phyloP scores from a whole-genome alignment of 2,113 vertebrate species.

The Pachyramphus minor region DNA sequence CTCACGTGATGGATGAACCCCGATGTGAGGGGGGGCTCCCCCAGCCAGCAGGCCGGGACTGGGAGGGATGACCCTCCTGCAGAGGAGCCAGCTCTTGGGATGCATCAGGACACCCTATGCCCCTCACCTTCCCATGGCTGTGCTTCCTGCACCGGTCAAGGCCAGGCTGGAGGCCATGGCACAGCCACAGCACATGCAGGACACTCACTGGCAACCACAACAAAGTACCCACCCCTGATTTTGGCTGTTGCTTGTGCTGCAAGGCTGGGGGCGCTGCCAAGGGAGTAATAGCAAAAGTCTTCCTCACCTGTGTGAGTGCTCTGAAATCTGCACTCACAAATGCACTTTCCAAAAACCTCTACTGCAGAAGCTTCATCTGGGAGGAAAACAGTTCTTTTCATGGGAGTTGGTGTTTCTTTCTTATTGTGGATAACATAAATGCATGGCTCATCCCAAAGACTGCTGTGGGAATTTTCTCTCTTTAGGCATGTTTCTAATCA shows the following conservation, averaged over 20 bases:
- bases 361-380: neutral
- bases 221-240: rapidly evolving
- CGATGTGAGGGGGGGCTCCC: rapidly evolving
- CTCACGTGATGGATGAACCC: rapidly evolving
- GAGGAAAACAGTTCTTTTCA: neutral
- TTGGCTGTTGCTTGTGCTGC: neutral
- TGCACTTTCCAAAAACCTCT: neutral
- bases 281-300: neutral
- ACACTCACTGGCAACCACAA: rapidly evolving
- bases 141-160: neutral
- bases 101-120: rapidly evolving
- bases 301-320: neutral
- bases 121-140: neutral
- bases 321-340: neutral
- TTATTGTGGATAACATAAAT: neutral
- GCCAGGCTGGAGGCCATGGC: neutral
- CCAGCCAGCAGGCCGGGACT: neutral
- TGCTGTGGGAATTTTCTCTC: neutral
- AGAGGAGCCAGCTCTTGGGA: neutral
- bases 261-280: neutral
- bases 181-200: neutral
- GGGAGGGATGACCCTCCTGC: neutral
- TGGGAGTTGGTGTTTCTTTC: neutral
- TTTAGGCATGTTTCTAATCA: neutral
- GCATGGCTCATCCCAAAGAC: neutral